phyloP scores from a whole-genome alignment of 2,888 invertebrate genomes.

The Rhogogaster chlorosoma region DNA sequence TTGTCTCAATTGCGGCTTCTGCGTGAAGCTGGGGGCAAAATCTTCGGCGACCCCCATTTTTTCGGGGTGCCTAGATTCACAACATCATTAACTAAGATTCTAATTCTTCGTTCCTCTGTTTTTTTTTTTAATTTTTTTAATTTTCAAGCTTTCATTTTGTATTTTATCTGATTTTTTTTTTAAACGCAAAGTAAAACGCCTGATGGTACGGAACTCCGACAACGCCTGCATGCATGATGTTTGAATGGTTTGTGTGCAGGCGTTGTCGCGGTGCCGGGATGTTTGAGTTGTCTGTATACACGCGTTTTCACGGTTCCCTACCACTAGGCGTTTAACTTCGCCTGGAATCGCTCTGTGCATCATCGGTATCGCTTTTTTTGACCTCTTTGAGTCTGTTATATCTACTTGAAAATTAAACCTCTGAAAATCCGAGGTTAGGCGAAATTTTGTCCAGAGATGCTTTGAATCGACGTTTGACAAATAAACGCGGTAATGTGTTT shows the following conservation, averaged over 20 bases:
- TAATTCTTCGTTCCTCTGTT: neutral
- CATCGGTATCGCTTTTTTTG: too few relatives aligned
- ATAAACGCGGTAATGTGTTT: neutral
- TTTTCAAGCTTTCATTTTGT: conserved; percentile 34
- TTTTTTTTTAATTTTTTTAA: conserved; percentile 40
- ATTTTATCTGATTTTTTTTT: neutral
- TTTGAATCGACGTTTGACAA: neutral
- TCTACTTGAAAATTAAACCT: conserved; percentile 15
- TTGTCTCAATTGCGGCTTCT: conserved; percentile 97
- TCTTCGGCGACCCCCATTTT: conserved; percentile 94
- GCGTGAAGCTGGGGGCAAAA: conserved; percentile 98
- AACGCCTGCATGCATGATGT: too few relatives aligned
- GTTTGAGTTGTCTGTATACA: too few relatives aligned
- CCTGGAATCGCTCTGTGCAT: neutral
- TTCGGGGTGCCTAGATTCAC: conserved; percentile 58
- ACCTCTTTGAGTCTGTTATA: neutral
- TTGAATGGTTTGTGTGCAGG: too few relatives aligned
- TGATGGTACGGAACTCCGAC: too few relatives aligned
- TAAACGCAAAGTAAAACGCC: too few relatives aligned
- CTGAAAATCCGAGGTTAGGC: neutral
- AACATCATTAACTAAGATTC: neutral
- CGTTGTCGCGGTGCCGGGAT: too few relatives aligned
- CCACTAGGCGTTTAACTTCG: too few relatives aligned
- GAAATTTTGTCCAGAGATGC: neutral
- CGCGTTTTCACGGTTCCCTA: too few relatives aligned